Percentiles rank a stretch among this genome's conserved stretches.
Evolutionary conservation across 2,888 invertebrate species (phyloP).

Genomic region (Volucella inflata): DNA sequence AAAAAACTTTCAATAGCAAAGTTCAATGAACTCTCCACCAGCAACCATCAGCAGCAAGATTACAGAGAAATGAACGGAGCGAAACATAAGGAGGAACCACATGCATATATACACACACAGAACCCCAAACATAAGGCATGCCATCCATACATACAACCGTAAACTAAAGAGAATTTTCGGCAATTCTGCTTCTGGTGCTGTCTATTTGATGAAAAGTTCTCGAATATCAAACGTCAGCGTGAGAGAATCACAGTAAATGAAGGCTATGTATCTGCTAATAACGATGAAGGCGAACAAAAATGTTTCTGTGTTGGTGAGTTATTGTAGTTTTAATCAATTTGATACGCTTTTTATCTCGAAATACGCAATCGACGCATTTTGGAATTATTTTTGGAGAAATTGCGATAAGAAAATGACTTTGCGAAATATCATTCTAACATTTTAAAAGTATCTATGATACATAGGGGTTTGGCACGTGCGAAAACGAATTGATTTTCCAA

Average conservation of each 20-base stretch:
- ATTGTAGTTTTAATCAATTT: neutral
- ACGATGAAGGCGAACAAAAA: neutral
- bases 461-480: no score
- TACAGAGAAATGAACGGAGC: constrained; percentile 39
- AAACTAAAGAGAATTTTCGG: constrained; percentile 67
- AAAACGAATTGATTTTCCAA: no score
- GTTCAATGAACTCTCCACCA: constrained; percentile 62
- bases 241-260: constrained; percentile 37
- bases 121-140: no score
- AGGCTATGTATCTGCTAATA: constrained; percentile 12
- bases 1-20: constrained; percentile 66
- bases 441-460: no score
- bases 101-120: neutral
- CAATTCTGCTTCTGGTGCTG: constrained; percentile 20
- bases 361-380: constrained; percentile 10
- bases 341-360: constrained; percentile 20
- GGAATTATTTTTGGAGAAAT: neutral
- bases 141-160: neutral
- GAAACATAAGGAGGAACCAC: constrained; percentile 33
- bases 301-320: neutral
- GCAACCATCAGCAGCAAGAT: constrained; percentile 18
- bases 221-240: constrained; percentile 11
- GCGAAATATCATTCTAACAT: no score
- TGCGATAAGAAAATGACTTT: no score
- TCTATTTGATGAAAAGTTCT: constrained; percentile 39